Evolutionary conservation across 1,140 invertebrate genomes (phyloP), one percentile per base, ranked within the genome.

Genomic region (Saxidomus purpurata): DNA sequence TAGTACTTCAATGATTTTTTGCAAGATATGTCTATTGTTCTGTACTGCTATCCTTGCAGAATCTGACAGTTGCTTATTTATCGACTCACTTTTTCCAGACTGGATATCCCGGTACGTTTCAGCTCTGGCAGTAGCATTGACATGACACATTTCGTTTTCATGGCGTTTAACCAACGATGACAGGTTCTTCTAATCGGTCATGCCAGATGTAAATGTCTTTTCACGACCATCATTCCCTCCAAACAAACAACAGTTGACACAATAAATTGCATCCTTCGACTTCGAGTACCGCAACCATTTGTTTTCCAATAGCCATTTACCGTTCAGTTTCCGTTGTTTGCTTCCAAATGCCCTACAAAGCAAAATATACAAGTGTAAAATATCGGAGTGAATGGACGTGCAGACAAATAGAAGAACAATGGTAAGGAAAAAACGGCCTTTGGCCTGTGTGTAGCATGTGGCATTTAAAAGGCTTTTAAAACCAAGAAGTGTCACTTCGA

Each of bases 201-300:
- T 76, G 43, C 36, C 36, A 76, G 34, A 43, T 47, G 40, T 76
- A 47, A 76, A 76, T 17, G 40, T 38, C 71, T 76, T 76, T 76
- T 76, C 71, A 43, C 40, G 34, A 34, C 36, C 71, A 47, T 76
- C 71, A 43, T 40, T 76, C 40, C 40, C 40, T 34, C 71, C 38
- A 47, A 76, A 76, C 34, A 71, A 22, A 19, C n/a, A 28, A 71
- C 71, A 76, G 71, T 76, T 38, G 3, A 38, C 71, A 76, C 71
- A 76, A 25, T 76, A 76, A 13, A 76, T 13, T 25, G 71, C 34
- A 76, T 76, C 71, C 25, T 43, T 47, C 2, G 71, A 76, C 17
- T 43, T 47, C n/a, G 71, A 76, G n/a, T 76, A 76, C 71, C 71
- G 34, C 71, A 76, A 25, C 71, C 71, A 76, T 76, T 4, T 76